Conservation (phyloP, 2,888 invertebrate genomes). For the Onchidella celtica region DNA sequence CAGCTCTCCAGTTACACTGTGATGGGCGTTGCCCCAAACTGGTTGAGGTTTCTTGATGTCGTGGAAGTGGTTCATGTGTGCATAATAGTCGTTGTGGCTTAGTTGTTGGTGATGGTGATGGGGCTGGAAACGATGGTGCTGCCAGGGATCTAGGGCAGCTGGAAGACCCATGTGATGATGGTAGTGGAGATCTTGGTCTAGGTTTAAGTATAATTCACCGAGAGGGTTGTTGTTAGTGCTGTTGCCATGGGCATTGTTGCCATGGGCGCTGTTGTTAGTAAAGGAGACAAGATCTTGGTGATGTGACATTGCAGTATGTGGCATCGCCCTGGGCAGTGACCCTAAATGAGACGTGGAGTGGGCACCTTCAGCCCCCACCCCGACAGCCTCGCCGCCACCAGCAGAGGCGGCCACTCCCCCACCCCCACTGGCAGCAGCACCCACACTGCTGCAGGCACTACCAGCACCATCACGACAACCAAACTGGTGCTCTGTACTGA, state of each 20-base stretch:
- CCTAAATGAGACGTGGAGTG: neutral
- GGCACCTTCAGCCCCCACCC: neutral
- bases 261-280: neutral
- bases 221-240: neutral
- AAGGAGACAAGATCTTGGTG: neutral
- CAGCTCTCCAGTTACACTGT: neutral
- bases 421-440: neutral
- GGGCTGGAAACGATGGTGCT: neutral
- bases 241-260: neutral
- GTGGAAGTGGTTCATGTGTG: neutral
- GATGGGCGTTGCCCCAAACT: constrained; percentile 7
- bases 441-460: neutral
- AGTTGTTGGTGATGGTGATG: constrained; percentile 2
- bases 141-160: constrained; percentile 3
- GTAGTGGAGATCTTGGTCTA: constrained; percentile 8
- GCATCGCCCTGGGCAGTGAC: neutral
- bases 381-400: neutral
- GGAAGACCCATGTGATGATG: neutral
- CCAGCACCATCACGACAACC: neutral
- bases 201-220: constrained; percentile 20
- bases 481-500: neutral
- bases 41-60: constrained; percentile 8
- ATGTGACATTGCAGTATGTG: neutral
- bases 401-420: too few species aligned
- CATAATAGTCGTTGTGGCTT: neutral